Evolutionary conservation across 2,797 vertebrate genomes (phyloP).

Genomic region (Sandelia bainsii): DNA sequence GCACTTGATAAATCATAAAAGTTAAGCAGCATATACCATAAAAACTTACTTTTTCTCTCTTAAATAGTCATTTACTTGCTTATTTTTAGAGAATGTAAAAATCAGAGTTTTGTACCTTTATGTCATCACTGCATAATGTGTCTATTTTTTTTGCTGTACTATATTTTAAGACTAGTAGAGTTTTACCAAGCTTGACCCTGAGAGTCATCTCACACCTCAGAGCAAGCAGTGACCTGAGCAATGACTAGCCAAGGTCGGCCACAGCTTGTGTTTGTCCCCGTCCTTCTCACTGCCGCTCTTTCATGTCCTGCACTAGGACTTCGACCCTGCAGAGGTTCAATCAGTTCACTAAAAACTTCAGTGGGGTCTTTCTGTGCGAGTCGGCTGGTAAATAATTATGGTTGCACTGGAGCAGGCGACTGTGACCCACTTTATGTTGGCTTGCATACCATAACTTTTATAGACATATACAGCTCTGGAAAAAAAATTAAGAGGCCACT

Average conservation of each 20-base stretch:
- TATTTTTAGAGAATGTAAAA: not conserved
- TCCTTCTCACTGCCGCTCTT: constrained; percentile 11
- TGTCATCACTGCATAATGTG: not conserved
- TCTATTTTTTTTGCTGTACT: not conserved
- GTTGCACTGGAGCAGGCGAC: constrained; percentile 3
- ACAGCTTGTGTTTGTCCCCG: constrained; percentile 32
- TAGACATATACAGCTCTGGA: constrained; percentile 18
- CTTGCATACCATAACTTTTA: constrained; percentile 30
- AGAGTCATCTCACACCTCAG: constrained; percentile 21
- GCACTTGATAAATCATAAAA: constrained; percentile 12
- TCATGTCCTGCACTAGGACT: constrained; percentile 10
- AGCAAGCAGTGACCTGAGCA: constrained; percentile 37
- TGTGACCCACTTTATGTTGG: constrained; percentile 35
- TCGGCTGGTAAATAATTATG: constrained; percentile 41
- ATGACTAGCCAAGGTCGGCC: constrained; percentile 32
- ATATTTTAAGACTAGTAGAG: constrained; percentile 11
- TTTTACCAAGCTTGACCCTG: constrained; percentile 18
- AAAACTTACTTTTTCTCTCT: not conserved
- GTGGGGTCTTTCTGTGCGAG: constrained; percentile 21
- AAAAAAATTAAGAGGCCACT: too few species aligned
- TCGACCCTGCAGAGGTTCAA: constrained; percentile 27
- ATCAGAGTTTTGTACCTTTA: not conserved
- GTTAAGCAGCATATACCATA: constrained; percentile 9
- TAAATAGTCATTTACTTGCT: not conserved
- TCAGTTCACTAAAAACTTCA: constrained; percentile 16